A percentile compares a stretch with the other conserved stretches of the same genome.
Evolutionary conservation across 53 echinoderm and acorn worm genomes (phyloP).

Genomic region (Apostichopus leukothele): DNA sequence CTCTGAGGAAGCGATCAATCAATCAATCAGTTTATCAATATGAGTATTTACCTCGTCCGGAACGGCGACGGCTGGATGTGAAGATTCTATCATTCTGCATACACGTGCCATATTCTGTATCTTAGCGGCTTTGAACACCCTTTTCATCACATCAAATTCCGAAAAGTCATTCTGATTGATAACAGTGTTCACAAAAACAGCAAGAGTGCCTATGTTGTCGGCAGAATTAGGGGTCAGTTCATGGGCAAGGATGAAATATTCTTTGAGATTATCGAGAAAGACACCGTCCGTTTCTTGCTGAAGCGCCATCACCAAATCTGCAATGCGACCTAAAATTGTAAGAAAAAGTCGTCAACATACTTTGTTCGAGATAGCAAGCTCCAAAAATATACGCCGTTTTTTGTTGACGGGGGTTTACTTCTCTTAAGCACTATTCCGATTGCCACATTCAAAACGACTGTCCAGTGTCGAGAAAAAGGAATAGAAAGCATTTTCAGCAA

Average conservation of each 20-base stretch:
- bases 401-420: no score
- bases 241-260: not conserved
- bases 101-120: not conserved
- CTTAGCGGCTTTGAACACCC: not conserved
- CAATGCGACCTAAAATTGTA: not conserved
- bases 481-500: no score
- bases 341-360: no score
- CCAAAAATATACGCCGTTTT: no score
- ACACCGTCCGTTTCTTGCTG: not conserved
- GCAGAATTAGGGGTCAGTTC: not conserved
- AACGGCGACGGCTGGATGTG: no score
- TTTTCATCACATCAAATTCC: not conserved
- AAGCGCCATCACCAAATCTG: not conserved
- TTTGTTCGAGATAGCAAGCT: no score
- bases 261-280: not conserved
- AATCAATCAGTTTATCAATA: no score
- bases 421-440: no score
- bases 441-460: no score
- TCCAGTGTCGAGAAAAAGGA: no score
- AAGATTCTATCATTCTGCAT: not conserved
- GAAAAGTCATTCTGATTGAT: not conserved
- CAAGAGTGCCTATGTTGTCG: not conserved
- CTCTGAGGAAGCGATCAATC: no score
- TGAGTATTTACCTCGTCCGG: no score
- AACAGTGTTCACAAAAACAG: not conserved